Percentiles rank a stretch among this genome's conserved stretches.
These are phyloP conservation scores for Esperia sulphurella DNA, from an alignment of 2,888 invertebrate genomes.

Conservation along the genomic window DNA sequence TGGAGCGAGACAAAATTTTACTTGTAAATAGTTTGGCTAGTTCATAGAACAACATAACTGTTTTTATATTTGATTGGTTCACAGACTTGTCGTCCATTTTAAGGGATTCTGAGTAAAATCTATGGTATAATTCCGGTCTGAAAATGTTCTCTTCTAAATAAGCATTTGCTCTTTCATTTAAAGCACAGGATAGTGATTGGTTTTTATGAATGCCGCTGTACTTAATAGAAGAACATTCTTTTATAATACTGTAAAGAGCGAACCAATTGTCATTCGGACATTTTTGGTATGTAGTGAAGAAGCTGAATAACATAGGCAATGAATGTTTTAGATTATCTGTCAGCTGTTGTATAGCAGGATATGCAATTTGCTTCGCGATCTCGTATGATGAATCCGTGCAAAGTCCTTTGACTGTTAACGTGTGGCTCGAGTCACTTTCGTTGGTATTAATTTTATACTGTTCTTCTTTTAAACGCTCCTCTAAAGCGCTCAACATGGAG, in stretches of 20 bases:
- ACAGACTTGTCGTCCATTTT: constrained; percentile 21
- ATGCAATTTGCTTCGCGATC: constrained; percentile 76
- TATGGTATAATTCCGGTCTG: constrained; percentile 29
- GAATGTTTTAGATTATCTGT: not conserved
- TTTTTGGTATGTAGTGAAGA: constrained; percentile 50
- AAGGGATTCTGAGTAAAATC: constrained; percentile 50
- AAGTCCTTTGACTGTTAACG: constrained; percentile 64
- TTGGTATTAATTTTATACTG: constrained; percentile 14
- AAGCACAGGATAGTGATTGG: constrained; percentile 16
- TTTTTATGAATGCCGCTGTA: constrained; percentile 11
- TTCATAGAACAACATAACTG: constrained; percentile 67
- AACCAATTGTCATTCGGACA: constrained; percentile 32
- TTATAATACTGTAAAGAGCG: constrained; percentile 32
- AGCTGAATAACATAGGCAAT: constrained; percentile 30
- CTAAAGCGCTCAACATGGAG: constrained; percentile 54
- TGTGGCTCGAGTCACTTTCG: constrained; percentile 35
- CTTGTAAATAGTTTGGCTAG: constrained; percentile 31
- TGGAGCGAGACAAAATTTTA: constrained; percentile 18
- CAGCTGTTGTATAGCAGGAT: constrained; percentile 25
- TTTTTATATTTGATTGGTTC: constrained; percentile 51
- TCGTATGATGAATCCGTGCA: constrained; percentile 71
- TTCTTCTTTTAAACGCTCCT: constrained; percentile 30
- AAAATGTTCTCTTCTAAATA: constrained; percentile 16
- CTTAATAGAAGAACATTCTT: constrained; percentile 21
- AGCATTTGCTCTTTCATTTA: constrained; percentile 37